Base-by-base conservation (phyloP, 2,888 invertebrate species). In the Gymnocheta viridis region DNA sequence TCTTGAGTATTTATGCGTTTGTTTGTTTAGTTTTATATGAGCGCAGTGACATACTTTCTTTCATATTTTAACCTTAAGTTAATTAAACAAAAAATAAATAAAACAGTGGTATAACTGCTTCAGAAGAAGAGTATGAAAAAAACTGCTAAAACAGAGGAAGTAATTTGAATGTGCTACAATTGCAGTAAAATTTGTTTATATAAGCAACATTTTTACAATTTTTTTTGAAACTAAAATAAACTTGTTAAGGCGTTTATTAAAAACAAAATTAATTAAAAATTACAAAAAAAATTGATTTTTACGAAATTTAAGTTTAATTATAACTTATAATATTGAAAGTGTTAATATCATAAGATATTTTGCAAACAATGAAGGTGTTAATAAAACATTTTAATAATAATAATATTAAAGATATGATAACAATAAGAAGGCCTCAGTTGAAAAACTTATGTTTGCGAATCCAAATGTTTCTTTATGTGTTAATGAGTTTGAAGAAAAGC, bases 31-130 rank as follows among this genome's bases (percentile, higher is more conserved):
- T 56, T 79, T 72, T 66, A 24, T 78, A 35, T 32, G 64, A 72
- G 77, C 82, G 72, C 82, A 82, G 54, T 82, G 82, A 77, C 82
- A 82, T 60, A 77, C 64, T 82, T 78, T 77, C 35, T 60, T 74
- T 54, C 69, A 73, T 66, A 51, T 58, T 78, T 67, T 58, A 78
- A 82, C 72, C 72, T 82, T 78, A 73, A 78, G 70, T 77, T 73
- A 73, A 80, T 80, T 74, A 81, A 81, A 41, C 51, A 67, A 24
- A 69, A 51, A 58, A 81, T 49, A 64, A 38, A 56, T 54, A 47
- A 66, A 80, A 49, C 56, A 58, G 5, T 22, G 47, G 14, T 58
- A 54, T 38, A 47, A 47, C 12, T 51, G 27, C 19, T 44, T 66
- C 12, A 56, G 29, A 56, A 35, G 14, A 54, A 38, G 22, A 51